Evolutionary conservation across 2,113 vertebrate genomes (phyloP).

Genomic region (Nycticorax nycticorax): DNA sequence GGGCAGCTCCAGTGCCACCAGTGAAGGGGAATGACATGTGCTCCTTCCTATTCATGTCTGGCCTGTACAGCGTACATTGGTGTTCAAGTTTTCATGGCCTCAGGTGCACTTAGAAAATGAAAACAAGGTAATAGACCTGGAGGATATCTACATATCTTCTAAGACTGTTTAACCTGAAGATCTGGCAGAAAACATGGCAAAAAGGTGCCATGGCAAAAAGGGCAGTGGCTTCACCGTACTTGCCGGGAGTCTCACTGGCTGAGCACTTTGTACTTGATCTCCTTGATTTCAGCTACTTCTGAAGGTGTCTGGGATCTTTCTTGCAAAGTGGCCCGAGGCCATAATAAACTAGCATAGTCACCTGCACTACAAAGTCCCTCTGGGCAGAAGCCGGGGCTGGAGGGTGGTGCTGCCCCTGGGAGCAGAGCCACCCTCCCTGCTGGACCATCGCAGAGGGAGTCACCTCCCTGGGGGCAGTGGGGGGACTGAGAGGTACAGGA

Average conservation of each 20-base stretch:
- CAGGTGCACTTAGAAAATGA: background rate
- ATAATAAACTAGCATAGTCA: background rate
- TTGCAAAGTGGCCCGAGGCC: conserved; percentile 3
- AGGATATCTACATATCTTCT: background rate
- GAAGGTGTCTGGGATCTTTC: conserved; percentile 5
- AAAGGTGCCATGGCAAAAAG: background rate
- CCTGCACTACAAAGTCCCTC: conserved; percentile 42
- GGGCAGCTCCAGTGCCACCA: background rate
- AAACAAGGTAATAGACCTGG: background rate
- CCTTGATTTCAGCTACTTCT: background rate
- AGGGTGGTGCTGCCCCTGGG: background rate
- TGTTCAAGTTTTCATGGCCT: background rate
- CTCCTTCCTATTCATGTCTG: background rate
- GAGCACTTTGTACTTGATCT: background rate
- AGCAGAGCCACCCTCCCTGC: background rate
- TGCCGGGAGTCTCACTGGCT: background rate
- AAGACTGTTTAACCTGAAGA: background rate
- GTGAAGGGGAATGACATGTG: background rate
- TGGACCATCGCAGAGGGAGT: background rate
- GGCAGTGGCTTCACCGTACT: background rate
- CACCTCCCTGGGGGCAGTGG: background rate
- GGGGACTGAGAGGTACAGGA: background rate
- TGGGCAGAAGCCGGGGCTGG: background rate
- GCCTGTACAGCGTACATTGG: rapidly evolving
- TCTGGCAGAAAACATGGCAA: background rate